A percentile compares a stretch with the other conserved stretches of the same genome.
Conservation (phyloP, 2,113 vertebrate genomes). For the Zosterops lateralis region DNA sequence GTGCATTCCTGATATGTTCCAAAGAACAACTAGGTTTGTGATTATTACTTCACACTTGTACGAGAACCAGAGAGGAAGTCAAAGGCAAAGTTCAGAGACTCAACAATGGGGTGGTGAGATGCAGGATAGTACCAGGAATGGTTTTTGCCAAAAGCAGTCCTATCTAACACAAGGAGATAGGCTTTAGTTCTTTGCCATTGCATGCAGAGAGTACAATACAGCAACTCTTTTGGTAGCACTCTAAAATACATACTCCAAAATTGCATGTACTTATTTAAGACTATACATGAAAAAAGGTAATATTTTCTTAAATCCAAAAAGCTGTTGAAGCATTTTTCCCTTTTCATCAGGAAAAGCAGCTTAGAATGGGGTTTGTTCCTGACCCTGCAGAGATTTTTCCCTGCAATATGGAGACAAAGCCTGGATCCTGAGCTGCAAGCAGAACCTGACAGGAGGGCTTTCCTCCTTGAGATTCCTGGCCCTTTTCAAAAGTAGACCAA, state of each 20-base stretch:
- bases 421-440: neutral
- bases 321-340: neutral
- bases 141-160: neutral
- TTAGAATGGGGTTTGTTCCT: neutral
- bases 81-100: neutral
- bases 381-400: neutral
- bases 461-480: neutral
- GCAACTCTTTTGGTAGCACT: neutral
- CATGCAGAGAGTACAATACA: neutral
- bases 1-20: neutral
- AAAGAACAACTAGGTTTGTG: neutral
- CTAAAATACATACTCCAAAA: neutral
- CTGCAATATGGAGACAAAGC: neutral
- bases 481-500: neutral
- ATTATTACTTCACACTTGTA: neutral
- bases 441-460: neutral
- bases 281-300: neutral
- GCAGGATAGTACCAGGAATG: neutral
- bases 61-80: neutral
- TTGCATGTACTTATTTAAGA: neutral
- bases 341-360: neutral
- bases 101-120: neutral
- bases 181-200: neutral
- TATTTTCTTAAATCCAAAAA: neutral
- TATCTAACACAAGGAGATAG: neutral